Evolutionary conservation across 2,888 invertebrate genomes (phyloP).

Genomic region (Sinotaia quadrata): DNA sequence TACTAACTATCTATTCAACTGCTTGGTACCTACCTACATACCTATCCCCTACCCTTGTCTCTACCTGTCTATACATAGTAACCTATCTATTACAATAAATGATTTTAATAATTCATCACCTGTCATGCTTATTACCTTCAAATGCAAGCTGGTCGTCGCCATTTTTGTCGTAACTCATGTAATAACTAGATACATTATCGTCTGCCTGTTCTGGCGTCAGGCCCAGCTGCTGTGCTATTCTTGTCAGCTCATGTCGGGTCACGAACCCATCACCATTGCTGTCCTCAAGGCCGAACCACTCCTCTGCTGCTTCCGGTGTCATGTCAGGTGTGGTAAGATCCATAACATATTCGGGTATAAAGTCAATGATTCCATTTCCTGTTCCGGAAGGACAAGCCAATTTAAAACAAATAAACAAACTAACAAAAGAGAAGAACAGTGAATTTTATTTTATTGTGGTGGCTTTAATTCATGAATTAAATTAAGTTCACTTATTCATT

Average conservation of each 20-base stretch:
- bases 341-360: constrained; percentile 61
- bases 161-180: constrained; percentile 57
- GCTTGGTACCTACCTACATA: not conserved
- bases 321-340: constrained; percentile 56
- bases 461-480: too few species aligned
- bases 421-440: too few species aligned
- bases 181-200: constrained; percentile 51
- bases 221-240: constrained; percentile 53
- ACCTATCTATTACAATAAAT: constrained; percentile 3
- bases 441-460: too few species aligned
- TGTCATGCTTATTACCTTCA: constrained; percentile 47
- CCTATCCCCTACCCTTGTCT: not conserved
- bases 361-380: constrained; percentile 61
- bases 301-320: constrained; percentile 49
- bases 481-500: too few species aligned
- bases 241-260: constrained; percentile 49
- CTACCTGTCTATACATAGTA: not conserved
- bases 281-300: constrained; percentile 63
- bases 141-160: constrained; percentile 54
- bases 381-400: too few species aligned
- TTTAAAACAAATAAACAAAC: too few species aligned
- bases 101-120: not conserved
- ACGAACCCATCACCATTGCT: constrained; percentile 56
- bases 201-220: constrained; percentile 51
- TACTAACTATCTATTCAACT: too few species aligned